Evolutionary conservation across 2,888 invertebrate genomes (phyloP).

Genomic region (Phragmatobia fuliginosa): DNA sequence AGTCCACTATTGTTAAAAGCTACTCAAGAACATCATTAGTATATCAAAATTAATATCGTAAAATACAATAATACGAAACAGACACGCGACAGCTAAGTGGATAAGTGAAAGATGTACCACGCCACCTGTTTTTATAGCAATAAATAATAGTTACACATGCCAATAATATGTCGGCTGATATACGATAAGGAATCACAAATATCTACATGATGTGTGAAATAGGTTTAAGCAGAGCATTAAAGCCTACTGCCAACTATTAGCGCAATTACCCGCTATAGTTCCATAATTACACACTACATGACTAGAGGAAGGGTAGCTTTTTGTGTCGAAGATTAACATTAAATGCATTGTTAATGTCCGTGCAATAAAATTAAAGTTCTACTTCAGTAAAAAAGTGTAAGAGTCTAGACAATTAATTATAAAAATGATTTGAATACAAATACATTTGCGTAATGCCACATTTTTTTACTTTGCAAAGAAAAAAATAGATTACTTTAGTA

Average conservation of each 20-base stretch:
- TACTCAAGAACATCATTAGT: background rate
- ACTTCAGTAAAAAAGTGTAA: background rate
- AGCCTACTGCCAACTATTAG: slow-evolving; percentile 27
- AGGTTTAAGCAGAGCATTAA: slow-evolving; percentile 10
- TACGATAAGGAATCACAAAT: slow-evolving; percentile 33
- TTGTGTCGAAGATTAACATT: slow-evolving; percentile 21
- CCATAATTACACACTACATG: slow-evolving; percentile 32
- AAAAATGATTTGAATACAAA: background rate
- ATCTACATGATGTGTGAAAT: slow-evolving; percentile 22
- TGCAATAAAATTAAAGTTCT: background rate
- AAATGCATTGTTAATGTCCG: slow-evolving; percentile 4
- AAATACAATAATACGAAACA: slow-evolving; percentile 4
- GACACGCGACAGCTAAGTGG: background rate
- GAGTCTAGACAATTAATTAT: background rate
- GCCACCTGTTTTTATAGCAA: slow-evolving; percentile 45
- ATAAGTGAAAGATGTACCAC: background rate
- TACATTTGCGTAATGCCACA: no score
- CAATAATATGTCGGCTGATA: slow-evolving; percentile 34
- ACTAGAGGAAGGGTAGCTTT: slow-evolving; percentile 24
- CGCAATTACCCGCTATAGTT: slow-evolving; percentile 28
- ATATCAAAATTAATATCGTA: background rate
- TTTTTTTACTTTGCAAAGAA: no score
- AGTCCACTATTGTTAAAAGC: background rate
- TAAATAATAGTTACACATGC: slow-evolving; percentile 60
- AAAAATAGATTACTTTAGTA: no score